These are phyloP conservation scores for Limnephilus auricula DNA, from an alignment of 2,888 invertebrate species.

Conservation along the genomic window DNA sequence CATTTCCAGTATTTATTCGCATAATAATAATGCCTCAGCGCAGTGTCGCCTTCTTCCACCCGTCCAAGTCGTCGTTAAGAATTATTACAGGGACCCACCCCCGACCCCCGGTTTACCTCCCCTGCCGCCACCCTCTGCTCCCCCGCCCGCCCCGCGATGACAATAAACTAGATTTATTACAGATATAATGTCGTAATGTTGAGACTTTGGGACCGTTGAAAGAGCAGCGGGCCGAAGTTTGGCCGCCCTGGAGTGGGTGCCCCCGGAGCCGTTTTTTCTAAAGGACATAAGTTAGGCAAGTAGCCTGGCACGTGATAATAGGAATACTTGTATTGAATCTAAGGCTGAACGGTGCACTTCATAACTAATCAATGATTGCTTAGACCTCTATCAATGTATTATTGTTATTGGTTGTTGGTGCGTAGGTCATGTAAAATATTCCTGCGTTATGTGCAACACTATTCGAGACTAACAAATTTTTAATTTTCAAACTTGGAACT, in stretches of 20 bases:
- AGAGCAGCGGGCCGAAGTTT: conserved; percentile 65
- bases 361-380: not conserved
- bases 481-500: too few species aligned
- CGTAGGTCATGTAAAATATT: too few species aligned
- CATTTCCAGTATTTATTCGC: conserved; percentile 83
- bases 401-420: too few species aligned
- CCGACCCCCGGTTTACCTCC: conserved; percentile 71
- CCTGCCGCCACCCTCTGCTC: conserved; percentile 66
- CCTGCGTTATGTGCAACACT: too few species aligned
- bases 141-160: conserved; percentile 69
- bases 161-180: conserved; percentile 67
- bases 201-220: conserved; percentile 66
- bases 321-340: conserved; percentile 32
- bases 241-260: conserved; percentile 61
- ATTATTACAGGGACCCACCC: conserved; percentile 72
- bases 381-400: not conserved
- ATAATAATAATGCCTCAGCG: conserved; percentile 81
- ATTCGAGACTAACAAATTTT: too few species aligned
- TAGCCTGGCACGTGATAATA: conserved; percentile 38
- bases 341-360: not conserved
- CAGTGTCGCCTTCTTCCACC: conserved; percentile 70
- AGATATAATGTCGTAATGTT: conserved; percentile 67
- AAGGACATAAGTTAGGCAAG: conserved; percentile 39
- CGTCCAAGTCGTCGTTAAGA: conserved; percentile 74
- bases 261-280: conserved; percentile 52